These are phyloP conservation scores for Onychomys leucogaster DNA, from an alignment of 2,797 vertebrate species.

Conservation along the genomic window DNA sequence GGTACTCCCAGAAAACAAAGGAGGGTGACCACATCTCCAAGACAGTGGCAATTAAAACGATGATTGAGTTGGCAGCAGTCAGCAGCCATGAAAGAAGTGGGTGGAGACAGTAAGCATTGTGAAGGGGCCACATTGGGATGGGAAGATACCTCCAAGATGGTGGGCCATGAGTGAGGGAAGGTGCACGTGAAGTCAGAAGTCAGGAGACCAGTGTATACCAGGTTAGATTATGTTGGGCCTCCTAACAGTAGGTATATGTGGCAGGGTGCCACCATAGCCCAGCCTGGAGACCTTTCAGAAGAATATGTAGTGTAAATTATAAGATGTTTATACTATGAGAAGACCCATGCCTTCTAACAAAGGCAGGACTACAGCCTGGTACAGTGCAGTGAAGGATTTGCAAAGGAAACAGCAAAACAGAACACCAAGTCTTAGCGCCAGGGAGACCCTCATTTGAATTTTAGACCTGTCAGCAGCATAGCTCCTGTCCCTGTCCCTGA, in stretches of 20 bases:
- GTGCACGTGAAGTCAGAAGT: neutral
- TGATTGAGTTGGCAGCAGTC: neutral
- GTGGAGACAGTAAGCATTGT: neutral
- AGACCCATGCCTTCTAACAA: neutral
- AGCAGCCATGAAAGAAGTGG: neutral
- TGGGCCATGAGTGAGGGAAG: neutral
- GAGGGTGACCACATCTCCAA: neutral
- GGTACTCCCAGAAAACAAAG: neutral
- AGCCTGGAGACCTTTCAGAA: neutral
- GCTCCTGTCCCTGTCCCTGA: neutral
- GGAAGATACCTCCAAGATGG: accelerated
- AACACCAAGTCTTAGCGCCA: neutral
- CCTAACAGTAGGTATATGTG: neutral
- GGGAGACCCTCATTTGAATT: neutral
- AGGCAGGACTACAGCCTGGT: neutral
- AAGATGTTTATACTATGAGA: neutral
- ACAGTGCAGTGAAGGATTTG: neutral
- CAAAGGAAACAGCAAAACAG: neutral
- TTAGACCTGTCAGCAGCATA: neutral
- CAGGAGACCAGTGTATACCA: neutral
- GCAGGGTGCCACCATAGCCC: neutral
- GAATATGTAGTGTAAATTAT: neutral
- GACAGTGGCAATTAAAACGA: neutral
- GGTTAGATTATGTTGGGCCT: neutral
- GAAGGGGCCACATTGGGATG: neutral